phyloP scores from a whole-genome alignment of 2,113 vertebrate species.

The Chamaea fasciata region DNA sequence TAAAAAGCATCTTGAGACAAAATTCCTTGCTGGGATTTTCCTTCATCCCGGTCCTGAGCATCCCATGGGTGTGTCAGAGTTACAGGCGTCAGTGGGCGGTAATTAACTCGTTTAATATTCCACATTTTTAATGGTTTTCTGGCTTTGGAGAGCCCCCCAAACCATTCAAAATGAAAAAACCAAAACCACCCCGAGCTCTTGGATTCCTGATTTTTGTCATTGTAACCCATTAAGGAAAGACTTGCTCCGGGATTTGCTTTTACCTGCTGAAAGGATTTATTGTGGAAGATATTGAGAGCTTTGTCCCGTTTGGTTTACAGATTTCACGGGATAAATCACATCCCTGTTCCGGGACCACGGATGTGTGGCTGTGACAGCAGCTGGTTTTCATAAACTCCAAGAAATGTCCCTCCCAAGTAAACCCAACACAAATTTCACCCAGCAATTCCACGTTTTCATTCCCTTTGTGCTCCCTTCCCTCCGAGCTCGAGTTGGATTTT shows the following conservation, averaged over 20 bases:
- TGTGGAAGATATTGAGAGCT: background rate
- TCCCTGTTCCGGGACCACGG: background rate
- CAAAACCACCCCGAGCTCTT: background rate
- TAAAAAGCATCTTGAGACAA: background rate
- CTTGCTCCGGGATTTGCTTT: background rate
- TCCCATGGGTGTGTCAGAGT: background rate
- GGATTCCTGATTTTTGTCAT: background rate
- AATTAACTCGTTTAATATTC: background rate
- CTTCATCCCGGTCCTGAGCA: fast-evolving
- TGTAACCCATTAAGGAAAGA: background rate
- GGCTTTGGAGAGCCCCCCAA: background rate
- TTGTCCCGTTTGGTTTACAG: background rate
- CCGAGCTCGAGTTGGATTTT: background rate
- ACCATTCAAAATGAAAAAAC: background rate
- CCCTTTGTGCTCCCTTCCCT: background rate
- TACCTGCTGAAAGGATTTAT: constrained; percentile 51
- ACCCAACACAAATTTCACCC: constrained; percentile 8
- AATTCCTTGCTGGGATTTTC: background rate
- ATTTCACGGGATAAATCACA: background rate
- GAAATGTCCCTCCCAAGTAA: background rate
- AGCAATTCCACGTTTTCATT: background rate
- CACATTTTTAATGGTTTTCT: background rate
- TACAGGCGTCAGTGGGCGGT: background rate
- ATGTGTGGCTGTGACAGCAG: background rate
- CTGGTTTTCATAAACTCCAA: constrained; percentile 34